Percentiles rank a stretch among this genome's conserved stretches.
Evolutionary conservation across 2,888 invertebrate genomes (phyloP).

Genomic region (Anticlea derivata): DNA sequence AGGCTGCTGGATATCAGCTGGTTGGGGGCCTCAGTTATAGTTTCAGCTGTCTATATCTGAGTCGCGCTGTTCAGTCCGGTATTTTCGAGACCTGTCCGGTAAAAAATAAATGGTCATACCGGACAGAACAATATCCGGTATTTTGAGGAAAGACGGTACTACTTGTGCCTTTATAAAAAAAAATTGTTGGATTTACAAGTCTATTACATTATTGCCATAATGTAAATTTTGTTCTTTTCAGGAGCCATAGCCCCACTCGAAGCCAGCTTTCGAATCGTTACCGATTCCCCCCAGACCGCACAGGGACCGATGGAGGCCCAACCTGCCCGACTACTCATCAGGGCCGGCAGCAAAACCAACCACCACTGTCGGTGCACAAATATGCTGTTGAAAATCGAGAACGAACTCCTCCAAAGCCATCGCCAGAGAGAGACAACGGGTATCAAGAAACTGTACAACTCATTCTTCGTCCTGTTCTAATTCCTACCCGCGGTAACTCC

Average conservation of each 20-base stretch:
- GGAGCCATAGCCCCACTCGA: constrained; percentile 72
- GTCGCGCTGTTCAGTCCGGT: too few relatives aligned
- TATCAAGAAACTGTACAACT: constrained; percentile 93
- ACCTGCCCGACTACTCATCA: constrained; percentile 1
- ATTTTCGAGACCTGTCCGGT: too few relatives aligned
- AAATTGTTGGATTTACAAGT: too few relatives aligned
- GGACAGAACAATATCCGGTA: too few relatives aligned
- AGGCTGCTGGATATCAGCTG: too few relatives aligned
- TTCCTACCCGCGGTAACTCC: constrained; percentile 9
- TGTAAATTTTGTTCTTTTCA: constrained; percentile 45
- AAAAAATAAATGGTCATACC: too few relatives aligned
- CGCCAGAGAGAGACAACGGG: constrained; percentile 93
- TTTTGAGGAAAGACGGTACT: too few relatives aligned
- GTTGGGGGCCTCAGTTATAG: too few relatives aligned
- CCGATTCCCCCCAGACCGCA: constrained; percentile 53
- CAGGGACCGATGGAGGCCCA: constrained; percentile 34
- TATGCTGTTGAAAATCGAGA: constrained; percentile 89
- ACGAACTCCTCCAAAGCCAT: constrained; percentile 90
- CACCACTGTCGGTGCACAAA: constrained; percentile 52
- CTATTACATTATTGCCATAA: too few relatives aligned
- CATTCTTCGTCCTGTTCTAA: constrained; percentile 94
- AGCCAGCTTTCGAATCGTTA: constrained; percentile 39
- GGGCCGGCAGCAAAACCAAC: background rate
- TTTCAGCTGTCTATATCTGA: too few relatives aligned
- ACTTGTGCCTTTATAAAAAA: too few relatives aligned